Evolutionary conservation across 1,140 invertebrate genomes (phyloP), one percentile per base, ranked within the genome.

Genomic region (Stratiolaelaps scimitus): DNA sequence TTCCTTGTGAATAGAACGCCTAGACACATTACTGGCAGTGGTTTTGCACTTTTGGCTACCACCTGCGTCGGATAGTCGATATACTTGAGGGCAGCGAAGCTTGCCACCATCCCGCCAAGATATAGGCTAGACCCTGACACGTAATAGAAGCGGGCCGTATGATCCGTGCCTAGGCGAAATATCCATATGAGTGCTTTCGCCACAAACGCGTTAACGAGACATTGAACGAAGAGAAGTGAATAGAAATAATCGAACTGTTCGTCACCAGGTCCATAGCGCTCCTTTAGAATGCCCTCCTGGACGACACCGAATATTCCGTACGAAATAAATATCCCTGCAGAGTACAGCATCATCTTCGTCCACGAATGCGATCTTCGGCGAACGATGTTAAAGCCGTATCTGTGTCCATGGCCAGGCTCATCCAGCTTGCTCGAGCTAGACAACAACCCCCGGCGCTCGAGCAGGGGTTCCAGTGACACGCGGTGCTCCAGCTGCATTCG

Each of bases 31-130:
- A 98, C 92, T 1, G 94, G 93, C 70, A 98, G 96, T 0, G 95
- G 95, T 76, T 98, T 98, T 28, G 88, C 92, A 7, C 92, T 90
- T 78, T 98, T 99, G 0, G 89, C 94, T 17, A 98, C 83, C n/a
- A 84, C 83, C 81, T 95, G 92, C 4, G 94, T 97, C 0, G 95
- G 95, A 80, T 98, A 98, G 67, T 85, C 88, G 13, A 98, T 85
- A 84, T 92, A 96, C 72, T 94, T 85, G 29, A 98, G 77, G 4
- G 95, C 89, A 84, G 94, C 90, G 74, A 91, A 95, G 66, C 89
- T 94, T 65, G 87, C 86, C 0, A 98, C 82, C 95, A 99, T 98
- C 1, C 86, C 95, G 28, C 92, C 76, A 1, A 98, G 78, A 75
- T 97, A 97, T 0, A 92, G 92, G 0, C 95, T 73, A 0, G 92